Evolutionary conservation across 1,140 invertebrate genomes (phyloP), one percentile per base, ranked within the genome.

Genomic region (Drosophila hydei): DNA sequence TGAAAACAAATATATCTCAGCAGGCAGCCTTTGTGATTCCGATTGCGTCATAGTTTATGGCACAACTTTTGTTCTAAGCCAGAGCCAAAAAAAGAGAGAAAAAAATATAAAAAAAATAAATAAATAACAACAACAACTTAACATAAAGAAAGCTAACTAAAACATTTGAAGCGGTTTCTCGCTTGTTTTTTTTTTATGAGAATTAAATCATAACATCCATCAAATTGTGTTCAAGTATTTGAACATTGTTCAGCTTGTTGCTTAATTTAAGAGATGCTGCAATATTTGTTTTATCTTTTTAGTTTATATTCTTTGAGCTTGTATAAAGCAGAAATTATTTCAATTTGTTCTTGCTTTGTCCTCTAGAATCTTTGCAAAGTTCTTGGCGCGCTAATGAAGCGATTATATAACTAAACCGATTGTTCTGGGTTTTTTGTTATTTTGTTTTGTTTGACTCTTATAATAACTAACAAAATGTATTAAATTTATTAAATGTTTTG

Each of bases 31-130:
- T 48, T 36, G 75, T 54, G 18, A 59, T 43, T 36, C 16, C 56
- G 81, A 54, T 87, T 81, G 70, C 81, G 81, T 87, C 81, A 87
- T 87, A 78, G 76, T 84, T 85, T 79, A 81, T 88, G 72, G 72
- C 48, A 30, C 63, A 75, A 61, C 62, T 69, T 69, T 61, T 72
- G 75, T 83, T 83, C 75, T 83, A 51, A 67, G 55, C 54, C 30
- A 33, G 38, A 58, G 19, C 48, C 48, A 50, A 59, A 65, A 67
- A 58, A 19, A 18, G 9, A 9, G 16, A 33, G 56, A 48, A 65
- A 48, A 51, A 55, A 47, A n/a, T 8, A 23, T 14, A 42, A n/a
- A 59, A 54, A 25, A 6, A 25, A 55, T 8, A 55, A 42, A 33
- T 0, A 33, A 27, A 62, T 16, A 52, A 18, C 25, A 40, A 48